These are phyloP conservation scores for Caenorhabditis sinica DNA, from an alignment of 2,888 invertebrate genomes.

Conservation along the genomic window DNA sequence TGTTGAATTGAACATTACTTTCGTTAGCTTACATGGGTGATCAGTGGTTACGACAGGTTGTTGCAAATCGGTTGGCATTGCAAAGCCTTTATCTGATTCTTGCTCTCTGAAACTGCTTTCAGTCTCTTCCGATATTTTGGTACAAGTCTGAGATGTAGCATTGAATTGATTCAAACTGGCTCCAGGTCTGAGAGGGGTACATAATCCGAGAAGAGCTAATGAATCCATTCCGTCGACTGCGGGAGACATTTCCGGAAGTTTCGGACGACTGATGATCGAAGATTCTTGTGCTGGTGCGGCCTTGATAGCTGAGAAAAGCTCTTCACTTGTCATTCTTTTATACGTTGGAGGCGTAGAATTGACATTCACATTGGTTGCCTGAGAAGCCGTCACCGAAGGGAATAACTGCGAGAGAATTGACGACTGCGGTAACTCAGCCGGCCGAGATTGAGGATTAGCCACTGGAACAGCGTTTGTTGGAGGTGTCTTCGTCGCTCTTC, in stretches of 20 bases:
- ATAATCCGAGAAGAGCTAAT: constrained; percentile 51
- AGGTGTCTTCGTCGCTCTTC: not conserved
- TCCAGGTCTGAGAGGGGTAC: constrained; percentile 59
- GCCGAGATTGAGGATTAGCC: not conserved
- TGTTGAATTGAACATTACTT: not conserved
- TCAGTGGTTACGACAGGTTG: constrained; percentile 56
- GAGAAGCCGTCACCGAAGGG: not conserved
- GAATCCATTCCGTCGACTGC: constrained; percentile 51
- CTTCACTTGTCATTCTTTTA: constrained; percentile 53
- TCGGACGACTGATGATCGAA: constrained; percentile 30
- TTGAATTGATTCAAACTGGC: constrained; percentile 49
- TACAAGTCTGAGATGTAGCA: constrained; percentile 17
- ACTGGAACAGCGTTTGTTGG: not conserved
- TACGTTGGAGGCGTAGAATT: not conserved
- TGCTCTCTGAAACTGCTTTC: not conserved
- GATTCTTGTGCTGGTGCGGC: not conserved
- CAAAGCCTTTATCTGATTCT: constrained; percentile 40
- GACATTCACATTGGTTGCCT: not conserved
- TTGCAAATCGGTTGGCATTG: constrained; percentile 55
- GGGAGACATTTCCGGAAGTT: constrained; percentile 60
- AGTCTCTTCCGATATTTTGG: constrained; percentile 48
- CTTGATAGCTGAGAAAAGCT: constrained; percentile 53
- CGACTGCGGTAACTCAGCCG: not conserved
- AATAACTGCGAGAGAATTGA: constrained; percentile 50
- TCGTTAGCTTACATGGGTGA: constrained; percentile 44